Percentiles rank a stretch among this genome's conserved stretches.
These are phyloP conservation scores for Poeciliopsis turneri DNA, from an alignment of 2,797 vertebrate species.

Conservation along the genomic window DNA sequence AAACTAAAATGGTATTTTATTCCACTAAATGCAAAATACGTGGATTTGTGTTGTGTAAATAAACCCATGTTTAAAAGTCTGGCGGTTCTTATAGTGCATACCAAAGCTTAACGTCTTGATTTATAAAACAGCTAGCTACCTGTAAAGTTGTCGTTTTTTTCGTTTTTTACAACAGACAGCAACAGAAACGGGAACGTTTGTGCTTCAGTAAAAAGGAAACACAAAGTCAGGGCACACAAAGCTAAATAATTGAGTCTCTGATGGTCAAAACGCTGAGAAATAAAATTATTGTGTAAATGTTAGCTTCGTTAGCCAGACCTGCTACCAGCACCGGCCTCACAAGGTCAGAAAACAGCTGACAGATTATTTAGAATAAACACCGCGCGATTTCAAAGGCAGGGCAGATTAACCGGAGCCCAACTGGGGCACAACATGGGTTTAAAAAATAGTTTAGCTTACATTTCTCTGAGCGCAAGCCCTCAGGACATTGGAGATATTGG, in stretches of 20 bases:
- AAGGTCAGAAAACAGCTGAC: conserved; percentile 70
- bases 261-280: background rate
- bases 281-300: background rate
- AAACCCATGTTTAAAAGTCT: background rate
- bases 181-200: background rate
- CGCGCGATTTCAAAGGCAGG: background rate
- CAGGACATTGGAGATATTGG: conserved; percentile 75
- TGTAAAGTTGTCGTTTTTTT: background rate
- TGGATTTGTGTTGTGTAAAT: background rate
- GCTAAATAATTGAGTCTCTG: accelerated
- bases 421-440: accelerated
- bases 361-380: conserved; percentile 6
- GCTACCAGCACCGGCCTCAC: conserved; percentile 58
- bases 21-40: background rate
- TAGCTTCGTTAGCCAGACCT: conserved; percentile 53
- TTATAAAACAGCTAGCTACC: background rate
- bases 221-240: background rate
- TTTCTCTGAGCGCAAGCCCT: conserved; percentile 72
- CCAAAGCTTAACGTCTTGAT: background rate
- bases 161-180: background rate
- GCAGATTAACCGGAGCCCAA: accelerated
- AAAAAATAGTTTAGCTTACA: conserved; percentile 62
- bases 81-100: background rate
- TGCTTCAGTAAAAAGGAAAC: background rate
- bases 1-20: background rate